Conservation (phyloP, 2,888 invertebrate genomes). For the Alentia gelatinosa region DNA sequence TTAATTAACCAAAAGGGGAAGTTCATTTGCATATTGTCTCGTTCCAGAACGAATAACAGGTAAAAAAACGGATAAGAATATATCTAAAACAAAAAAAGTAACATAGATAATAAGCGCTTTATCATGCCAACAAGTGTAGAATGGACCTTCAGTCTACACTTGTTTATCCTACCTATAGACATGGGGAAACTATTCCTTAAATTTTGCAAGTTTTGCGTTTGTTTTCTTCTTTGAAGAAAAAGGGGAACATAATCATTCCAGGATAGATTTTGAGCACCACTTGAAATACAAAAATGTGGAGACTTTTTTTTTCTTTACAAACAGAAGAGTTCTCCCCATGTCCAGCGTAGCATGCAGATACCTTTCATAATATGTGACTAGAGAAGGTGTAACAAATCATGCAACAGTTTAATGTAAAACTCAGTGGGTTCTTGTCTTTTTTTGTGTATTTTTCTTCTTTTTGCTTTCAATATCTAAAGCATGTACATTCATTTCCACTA, state of each 20-base stretch:
- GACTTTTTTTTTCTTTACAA: not conserved
- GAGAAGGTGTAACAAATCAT: conserved; percentile 46
- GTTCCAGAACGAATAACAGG: conserved; percentile 10
- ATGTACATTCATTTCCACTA: not conserved
- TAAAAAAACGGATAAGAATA: not conserved
- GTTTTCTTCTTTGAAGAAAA: not conserved
- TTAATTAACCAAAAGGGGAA: not conserved
- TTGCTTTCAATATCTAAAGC: not conserved
- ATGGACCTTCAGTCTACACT: not conserved
- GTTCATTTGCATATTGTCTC: not conserved
- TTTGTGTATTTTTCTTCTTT: not conserved
- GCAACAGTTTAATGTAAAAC: conserved; percentile 40
- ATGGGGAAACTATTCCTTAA: not conserved
- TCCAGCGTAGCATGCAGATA: not conserved
- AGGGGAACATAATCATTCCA: not conserved
- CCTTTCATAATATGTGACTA: not conserved
- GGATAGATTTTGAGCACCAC: not conserved
- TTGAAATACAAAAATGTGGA: not conserved
- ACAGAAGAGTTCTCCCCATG: not conserved
- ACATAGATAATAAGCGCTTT: not conserved
- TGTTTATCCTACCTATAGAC: not conserved
- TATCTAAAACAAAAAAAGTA: not conserved
- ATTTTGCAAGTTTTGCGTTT: not conserved
- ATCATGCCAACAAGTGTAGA: not conserved
- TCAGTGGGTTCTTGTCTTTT: not conserved